Evolutionary conservation across 2,888 invertebrate species (phyloP).

Genomic region (Cephus pulcher): DNA sequence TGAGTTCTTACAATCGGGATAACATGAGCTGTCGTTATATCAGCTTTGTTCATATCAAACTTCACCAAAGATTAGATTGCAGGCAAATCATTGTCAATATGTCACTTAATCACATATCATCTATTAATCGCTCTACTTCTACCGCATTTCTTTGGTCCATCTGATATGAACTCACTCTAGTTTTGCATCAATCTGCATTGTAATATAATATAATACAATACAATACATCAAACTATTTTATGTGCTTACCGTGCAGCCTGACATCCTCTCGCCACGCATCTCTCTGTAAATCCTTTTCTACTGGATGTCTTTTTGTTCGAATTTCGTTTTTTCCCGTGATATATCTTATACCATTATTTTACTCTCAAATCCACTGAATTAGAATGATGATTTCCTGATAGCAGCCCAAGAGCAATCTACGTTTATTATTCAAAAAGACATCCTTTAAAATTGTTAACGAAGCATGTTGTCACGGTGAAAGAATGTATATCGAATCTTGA

Average conservation of each 20-base stretch:
- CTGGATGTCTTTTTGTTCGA: conserved; percentile 10
- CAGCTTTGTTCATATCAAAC: background rate
- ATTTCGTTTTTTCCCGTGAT: conserved; percentile 5
- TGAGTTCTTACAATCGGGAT: background rate
- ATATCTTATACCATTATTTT: background rate
- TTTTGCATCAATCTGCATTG: conserved; percentile 30
- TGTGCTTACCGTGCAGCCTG: conserved; percentile 61
- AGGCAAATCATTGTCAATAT: background rate
- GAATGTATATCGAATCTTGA: background rate
- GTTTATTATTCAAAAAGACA: background rate
- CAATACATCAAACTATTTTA: conserved; percentile 39
- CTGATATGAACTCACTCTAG: background rate
- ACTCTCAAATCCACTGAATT: background rate
- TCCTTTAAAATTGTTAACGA: background rate
- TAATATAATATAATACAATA: conserved; percentile 25
- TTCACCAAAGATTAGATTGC: background rate
- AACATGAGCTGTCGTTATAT: background rate
- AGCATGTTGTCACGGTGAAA: background rate
- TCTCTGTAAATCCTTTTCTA: conserved; percentile 21
- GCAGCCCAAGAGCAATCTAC: background rate
- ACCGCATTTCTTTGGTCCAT: background rate
- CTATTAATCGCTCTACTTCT: background rate
- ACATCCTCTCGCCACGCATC: conserved; percentile 52
- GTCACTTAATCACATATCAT: background rate
- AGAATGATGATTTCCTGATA: background rate